Evolutionary conservation across 2,113 vertebrate species (phyloP).

Genomic region (Cisticola juncidis): DNA sequence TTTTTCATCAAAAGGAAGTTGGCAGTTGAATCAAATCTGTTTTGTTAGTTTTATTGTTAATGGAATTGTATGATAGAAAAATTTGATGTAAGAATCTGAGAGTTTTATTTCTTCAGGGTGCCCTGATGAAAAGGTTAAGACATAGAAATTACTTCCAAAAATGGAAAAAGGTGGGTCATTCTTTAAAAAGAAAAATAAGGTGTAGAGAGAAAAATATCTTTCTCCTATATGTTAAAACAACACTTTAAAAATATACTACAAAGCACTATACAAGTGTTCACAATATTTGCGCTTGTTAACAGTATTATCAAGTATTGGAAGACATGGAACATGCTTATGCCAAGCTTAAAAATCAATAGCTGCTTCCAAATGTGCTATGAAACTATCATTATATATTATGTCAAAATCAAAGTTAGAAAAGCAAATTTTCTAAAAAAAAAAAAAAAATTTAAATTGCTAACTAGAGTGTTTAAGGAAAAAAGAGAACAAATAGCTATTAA

Average conservation of each 20-base stretch:
- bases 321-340: neutral
- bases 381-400: neutral
- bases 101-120: neutral
- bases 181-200: neutral
- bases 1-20: neutral
- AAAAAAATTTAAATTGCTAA: neutral
- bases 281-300: neutral
- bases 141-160: neutral
- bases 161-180: rapidly evolving
- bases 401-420: neutral
- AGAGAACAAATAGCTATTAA: neutral
- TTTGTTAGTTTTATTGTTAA: neutral
- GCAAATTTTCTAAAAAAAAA: neutral
- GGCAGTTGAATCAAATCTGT: neutral
- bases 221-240: neutral
- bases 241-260: neutral
- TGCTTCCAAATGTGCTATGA: neutral
- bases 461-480: neutral
- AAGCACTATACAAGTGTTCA: neutral
- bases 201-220: neutral
- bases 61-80: neutral
- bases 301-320: neutral
- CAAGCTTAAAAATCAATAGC: neutral
- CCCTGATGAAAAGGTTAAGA: neutral
- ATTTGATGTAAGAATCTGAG: neutral